phyloP scores from a whole-genome alignment of 2,888 invertebrate species.

The Leptinotarsa peninsularis region DNA sequence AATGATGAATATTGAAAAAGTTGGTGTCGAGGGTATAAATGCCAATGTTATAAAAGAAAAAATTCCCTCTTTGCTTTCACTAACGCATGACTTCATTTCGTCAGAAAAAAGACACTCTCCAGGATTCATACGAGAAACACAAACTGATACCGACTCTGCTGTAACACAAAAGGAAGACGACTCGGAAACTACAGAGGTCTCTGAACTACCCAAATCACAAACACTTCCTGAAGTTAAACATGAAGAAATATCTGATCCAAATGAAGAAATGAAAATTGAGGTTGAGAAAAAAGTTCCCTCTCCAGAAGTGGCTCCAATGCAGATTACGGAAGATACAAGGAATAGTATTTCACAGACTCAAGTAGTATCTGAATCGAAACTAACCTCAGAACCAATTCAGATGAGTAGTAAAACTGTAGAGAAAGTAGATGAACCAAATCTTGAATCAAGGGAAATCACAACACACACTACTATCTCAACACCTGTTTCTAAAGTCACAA shows the following conservation, averaged over 20 bases:
- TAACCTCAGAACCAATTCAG: background rate
- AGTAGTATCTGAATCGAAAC: background rate
- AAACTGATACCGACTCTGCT: constrained; percentile 33
- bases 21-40: background rate
- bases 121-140: constrained; percentile 4
- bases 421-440: background rate
- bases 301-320: background rate
- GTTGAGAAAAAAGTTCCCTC: background rate
- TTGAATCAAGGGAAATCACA: background rate
- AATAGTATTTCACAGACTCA: background rate
- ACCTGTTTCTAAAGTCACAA: background rate
- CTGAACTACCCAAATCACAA: constrained; percentile 43
- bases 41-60: background rate
- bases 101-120: constrained; percentile 33
- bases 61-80: background rate
- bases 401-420: background rate
- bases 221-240: constrained; percentile 33
- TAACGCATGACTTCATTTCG: constrained; percentile 17
- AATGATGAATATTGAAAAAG: background rate
- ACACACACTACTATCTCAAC: constrained; percentile 1
- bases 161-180: constrained; percentile 50
- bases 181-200: constrained; percentile 37
- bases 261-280: constrained; percentile 4
- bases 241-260: constrained; percentile 2
- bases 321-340: background rate